phyloP scores from a whole-genome alignment of 2,113 vertebrate species.

The Sakesphorus luctuosus region DNA sequence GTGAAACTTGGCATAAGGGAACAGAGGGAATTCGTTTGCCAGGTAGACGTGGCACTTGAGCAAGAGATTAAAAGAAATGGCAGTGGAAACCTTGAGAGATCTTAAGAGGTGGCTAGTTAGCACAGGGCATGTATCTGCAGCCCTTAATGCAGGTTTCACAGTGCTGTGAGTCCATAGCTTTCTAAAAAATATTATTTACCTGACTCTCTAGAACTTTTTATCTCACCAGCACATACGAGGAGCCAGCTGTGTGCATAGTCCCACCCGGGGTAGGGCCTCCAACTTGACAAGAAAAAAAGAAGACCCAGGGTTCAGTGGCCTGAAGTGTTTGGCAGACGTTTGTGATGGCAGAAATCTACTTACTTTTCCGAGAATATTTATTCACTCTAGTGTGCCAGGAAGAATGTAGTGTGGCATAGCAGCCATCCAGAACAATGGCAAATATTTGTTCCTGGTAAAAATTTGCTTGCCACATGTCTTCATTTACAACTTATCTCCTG shows the following conservation, averaged over 20 bases:
- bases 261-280: not conserved
- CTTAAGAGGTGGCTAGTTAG: not conserved
- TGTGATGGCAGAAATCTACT: constrained; percentile 20
- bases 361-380: constrained; percentile 16
- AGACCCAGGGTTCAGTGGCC: not conserved
- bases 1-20: constrained; percentile 47
- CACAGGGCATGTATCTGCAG: not conserved
- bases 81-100: constrained; percentile 24
- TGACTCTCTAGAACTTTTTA: not conserved
- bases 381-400: constrained; percentile 24
- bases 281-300: not conserved
- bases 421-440: not conserved
- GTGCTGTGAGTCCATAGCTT: not conserved
- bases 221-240: not conserved
- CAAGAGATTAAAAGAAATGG: constrained; percentile 35
- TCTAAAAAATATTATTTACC: not conserved
- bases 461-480: not conserved
- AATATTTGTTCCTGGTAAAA: constrained; percentile 42
- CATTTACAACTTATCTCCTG: not conserved
- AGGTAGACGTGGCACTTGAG: constrained; percentile 53
- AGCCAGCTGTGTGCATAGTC: not conserved
- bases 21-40: not conserved
- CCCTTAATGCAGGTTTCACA: not conserved
- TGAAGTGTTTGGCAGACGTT: constrained; percentile 41
- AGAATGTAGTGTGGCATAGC: not conserved